phyloP scores from a whole-genome alignment of 1,140 invertebrate species.

The Leptinotarsa texana region DNA sequence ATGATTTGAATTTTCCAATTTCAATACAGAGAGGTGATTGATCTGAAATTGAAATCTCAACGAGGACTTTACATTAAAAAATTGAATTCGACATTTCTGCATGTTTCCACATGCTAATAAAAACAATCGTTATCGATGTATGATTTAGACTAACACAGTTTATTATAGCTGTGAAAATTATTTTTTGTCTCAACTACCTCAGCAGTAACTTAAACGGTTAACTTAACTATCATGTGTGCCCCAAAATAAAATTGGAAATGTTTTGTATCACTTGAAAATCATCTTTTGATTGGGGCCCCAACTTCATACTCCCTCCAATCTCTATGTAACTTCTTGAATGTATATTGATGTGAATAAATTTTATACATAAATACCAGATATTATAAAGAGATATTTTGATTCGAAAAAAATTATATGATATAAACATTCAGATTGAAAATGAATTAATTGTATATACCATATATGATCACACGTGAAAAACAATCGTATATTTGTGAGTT shows the following conservation, averaged over 20 bases:
- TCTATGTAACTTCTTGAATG: background rate
- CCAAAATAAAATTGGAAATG: background rate
- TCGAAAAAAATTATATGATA: background rate
- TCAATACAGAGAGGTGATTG: too few relatives aligned
- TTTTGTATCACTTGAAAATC: background rate
- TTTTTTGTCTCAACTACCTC: background rate
- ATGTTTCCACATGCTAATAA: too few relatives aligned
- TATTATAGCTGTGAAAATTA: background rate
- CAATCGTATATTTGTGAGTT: background rate
- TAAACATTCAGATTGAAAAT: slow-evolving; percentile 1
- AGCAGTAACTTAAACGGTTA: background rate
- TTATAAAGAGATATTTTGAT: background rate
- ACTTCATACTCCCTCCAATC: background rate
- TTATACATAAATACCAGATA: background rate
- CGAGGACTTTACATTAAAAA: too few relatives aligned
- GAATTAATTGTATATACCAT: background rate
- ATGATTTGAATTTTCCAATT: too few relatives aligned
- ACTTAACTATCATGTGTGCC: background rate
- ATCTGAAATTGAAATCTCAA: too few relatives aligned
- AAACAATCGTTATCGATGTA: too few relatives aligned
- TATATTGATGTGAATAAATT: slow-evolving; percentile 5
- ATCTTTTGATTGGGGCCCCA: background rate
- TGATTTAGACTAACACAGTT: background rate
- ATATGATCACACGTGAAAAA: slow-evolving; percentile 5
- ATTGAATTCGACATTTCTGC: too few relatives aligned